Base-by-base conservation (phyloP, 64 coral and sea anemone genomes). In the Catalaphyllia jardinei region DNA sequence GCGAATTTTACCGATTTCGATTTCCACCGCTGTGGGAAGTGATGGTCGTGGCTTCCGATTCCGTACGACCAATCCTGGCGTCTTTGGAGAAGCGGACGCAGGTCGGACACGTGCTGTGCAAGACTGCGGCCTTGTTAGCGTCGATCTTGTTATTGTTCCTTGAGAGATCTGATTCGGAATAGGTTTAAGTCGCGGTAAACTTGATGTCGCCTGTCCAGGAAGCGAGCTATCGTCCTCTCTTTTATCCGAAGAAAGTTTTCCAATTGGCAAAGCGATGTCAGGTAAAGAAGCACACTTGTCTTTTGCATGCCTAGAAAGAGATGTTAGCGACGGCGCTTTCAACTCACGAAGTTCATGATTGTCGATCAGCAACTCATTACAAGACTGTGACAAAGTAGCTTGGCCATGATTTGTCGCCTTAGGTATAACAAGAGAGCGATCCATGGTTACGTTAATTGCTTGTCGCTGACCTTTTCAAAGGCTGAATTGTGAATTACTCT, bases 301-400 rank as follows among this genome's bases (percentile, higher is more conserved):
- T 19, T 42, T 71, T 10, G 19, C 24, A 52, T 42, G n/a, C 64
- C 22, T 9, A 85, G 63, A 39, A 71, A 25, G 22, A 20, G 39
- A 8, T 52, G 12, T 22, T 42, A 64, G 69, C 50, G 81, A 69
- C 25, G 81, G 12, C 25, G 9, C 20, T 52, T 50, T 85, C 49
- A 51, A 20, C 67, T 35, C 10, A 17, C 33, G 30, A 28, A 50
- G n/a, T 71, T 71, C 81, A 52, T 52, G 81, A 52, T 64, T 19
- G 31, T 24, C 20, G 63, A 7, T 85, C 63, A 85, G 50, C 22
- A 85, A 28, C 22, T 69, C 31, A 24, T 85, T 71, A 71, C 31
- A n/a, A 46, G 81, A 85, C 64, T 22, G 81, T 71, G 81, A 51
- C 22, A 85, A 39, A 83, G 22, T 83, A 20, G 3, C 71, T 24